phyloP scores from a whole-genome alignment of 2,113 vertebrate species.

The Tricholaema leucomelas region DNA sequence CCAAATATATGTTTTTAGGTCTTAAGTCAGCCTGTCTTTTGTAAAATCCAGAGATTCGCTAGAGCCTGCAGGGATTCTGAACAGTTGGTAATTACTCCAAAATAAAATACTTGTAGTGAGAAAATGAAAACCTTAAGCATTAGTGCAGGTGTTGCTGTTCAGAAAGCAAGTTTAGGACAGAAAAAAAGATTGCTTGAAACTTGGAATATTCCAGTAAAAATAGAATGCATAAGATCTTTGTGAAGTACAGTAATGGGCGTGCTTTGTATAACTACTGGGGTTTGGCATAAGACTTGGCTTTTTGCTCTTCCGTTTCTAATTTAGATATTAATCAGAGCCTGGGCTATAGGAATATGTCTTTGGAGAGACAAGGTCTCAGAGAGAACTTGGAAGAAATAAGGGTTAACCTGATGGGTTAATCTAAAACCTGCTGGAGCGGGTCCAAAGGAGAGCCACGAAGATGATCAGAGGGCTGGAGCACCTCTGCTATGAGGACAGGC shows the following conservation, averaged over 20 bases:
- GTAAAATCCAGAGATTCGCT: not conserved
- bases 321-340: not conserved
- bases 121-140: not conserved
- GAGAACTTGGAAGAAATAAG: not conserved
- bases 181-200: not conserved
- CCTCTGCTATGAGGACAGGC: too few relatives aligned
- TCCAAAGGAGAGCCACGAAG: too few relatives aligned
- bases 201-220: not conserved
- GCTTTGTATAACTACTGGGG: not conserved
- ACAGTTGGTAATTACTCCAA: not conserved
- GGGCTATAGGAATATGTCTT: not conserved
- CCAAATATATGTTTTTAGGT: not conserved
- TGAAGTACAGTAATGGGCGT: not conserved
- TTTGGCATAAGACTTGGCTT: not conserved
- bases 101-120: not conserved
- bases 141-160: not conserved
- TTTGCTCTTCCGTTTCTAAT: not conserved
- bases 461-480: too few relatives aligned
- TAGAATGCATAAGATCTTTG: accelerated
- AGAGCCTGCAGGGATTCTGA: not conserved
- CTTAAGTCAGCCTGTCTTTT: not conserved
- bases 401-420: not conserved
- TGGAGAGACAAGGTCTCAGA: not conserved
- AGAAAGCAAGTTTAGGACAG: not conserved
- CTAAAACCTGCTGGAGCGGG: too few relatives aligned